phyloP scores from a whole-genome alignment of 2,113 vertebrate species.

The Hemiscyllium ocellatum region DNA sequence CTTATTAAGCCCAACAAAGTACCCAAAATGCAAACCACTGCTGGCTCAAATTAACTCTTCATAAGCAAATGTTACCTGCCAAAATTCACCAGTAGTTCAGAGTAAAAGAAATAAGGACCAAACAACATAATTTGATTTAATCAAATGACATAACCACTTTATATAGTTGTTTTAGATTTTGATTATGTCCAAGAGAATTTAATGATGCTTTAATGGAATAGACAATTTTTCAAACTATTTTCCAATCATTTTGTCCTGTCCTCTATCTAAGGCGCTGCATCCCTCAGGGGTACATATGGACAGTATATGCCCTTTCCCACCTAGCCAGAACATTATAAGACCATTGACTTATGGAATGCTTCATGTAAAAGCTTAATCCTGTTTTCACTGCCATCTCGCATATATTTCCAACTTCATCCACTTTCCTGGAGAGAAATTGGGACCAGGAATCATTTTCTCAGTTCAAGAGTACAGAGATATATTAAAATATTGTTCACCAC shows the following conservation, averaged over 20 bases:
- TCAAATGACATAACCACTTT: no score
- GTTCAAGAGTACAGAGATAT: no score
- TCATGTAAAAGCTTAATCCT: background rate
- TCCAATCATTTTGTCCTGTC: background rate
- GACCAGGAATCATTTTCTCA: no score
- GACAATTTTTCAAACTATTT: background rate
- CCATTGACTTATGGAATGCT: background rate
- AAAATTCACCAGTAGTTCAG: background rate
- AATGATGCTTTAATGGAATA: background rate
- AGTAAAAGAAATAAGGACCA: no score
- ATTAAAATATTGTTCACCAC: no score
- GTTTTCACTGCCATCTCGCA: no score
- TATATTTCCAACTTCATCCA: no score
- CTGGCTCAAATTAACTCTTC: background rate
- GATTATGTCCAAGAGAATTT: no score
- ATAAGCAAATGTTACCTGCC: background rate
- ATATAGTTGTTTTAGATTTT: no score
- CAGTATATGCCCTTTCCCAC: background rate
- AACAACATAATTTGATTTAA: no score
- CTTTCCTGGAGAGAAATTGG: no score
- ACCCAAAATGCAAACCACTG: background rate
- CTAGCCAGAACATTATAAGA: background rate
- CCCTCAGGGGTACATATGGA: background rate
- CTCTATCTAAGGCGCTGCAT: background rate
- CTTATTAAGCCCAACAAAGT: background rate